Conservation (phyloP, 2,797 vertebrate genomes). For the Micromesistius poutassou region DNA sequence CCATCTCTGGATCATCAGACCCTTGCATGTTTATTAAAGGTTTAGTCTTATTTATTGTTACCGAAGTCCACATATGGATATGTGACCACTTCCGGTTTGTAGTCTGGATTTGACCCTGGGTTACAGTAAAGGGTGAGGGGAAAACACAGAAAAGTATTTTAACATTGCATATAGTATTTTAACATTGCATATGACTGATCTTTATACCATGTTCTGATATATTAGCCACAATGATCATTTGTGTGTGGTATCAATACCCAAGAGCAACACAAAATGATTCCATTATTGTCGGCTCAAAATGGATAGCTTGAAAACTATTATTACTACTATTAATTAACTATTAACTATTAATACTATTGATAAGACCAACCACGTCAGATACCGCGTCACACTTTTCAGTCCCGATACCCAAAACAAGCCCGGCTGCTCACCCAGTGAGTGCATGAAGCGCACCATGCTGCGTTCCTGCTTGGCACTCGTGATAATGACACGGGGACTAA, state of each 20-base stretch:
- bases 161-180: neutral
- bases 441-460: constrained; percentile 79
- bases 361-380: too few relatives aligned
- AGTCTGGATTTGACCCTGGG: constrained; percentile 65
- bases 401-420: neutral
- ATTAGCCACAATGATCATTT: neutral
- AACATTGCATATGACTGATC: neutral
- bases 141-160: neutral
- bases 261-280: neutral
- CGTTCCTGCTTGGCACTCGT: constrained; percentile 93
- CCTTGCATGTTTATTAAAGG: neutral
- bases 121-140: constrained; percentile 31
- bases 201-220: neutral
- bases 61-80: constrained; percentile 91
- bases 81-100: constrained; percentile 83
- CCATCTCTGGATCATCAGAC: neutral
- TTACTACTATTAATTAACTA: too few relatives aligned
- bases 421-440: constrained; percentile 69
- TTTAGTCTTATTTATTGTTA: constrained; percentile 54
- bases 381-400: too few relatives aligned
- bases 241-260: too few relatives aligned
- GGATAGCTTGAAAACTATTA: neutral
- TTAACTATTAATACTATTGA: neutral
- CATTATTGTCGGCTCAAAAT: neutral
- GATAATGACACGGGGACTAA: constrained; percentile 82